Percentiles rank a stretch among this genome's conserved stretches.
Evolutionary conservation across 2,888 invertebrate genomes (phyloP).

Genomic region (Drosophila emarginata): DNA sequence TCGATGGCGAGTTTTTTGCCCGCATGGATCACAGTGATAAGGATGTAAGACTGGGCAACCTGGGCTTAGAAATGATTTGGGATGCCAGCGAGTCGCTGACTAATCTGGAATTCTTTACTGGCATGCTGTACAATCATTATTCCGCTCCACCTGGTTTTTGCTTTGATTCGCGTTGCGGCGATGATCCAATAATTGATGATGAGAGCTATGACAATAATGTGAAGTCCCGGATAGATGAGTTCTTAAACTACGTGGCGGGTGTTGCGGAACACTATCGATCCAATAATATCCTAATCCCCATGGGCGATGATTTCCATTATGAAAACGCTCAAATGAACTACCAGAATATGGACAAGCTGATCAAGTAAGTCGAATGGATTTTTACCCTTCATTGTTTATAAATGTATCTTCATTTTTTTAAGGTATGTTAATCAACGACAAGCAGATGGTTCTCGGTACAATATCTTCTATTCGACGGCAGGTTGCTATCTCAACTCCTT

Average conservation of each 20-base stretch:
- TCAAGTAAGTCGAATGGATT: conserved; percentile 84
- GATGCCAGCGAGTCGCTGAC: conserved; percentile 87
- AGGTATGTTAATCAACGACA: conserved; percentile 80
- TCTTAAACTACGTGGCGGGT: conserved; percentile 84
- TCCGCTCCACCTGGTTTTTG: conserved; percentile 95
- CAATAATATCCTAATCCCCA: conserved; percentile 91
- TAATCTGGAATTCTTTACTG: conserved; percentile 88
- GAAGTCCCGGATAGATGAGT: conserved; percentile 86
- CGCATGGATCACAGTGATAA: conserved; percentile 95
- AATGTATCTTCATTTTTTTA: rapidly evolving
- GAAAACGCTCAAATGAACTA: conserved; percentile 90
- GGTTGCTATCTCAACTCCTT: conserved; percentile 91
- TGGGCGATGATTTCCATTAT: conserved; percentile 96
- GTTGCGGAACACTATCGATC: conserved; percentile 85
- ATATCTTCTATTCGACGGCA: conserved; percentile 93
- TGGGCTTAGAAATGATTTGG: conserved; percentile 93
- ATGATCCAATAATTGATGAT: conserved; percentile 94
- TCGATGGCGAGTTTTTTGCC: conserved; percentile 93
- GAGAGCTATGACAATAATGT: conserved; percentile 92
- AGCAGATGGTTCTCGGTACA: conserved; percentile 86
- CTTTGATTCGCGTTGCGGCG: conserved; percentile 92
- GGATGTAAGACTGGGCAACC: conserved; percentile 83
- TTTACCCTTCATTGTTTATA: rapidly evolving
- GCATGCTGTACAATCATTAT: conserved; percentile 91
- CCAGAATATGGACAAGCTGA: conserved; percentile 93